Evolutionary conservation across 2,797 vertebrate species (phyloP).

Genomic region (Australoheros facetus): DNA sequence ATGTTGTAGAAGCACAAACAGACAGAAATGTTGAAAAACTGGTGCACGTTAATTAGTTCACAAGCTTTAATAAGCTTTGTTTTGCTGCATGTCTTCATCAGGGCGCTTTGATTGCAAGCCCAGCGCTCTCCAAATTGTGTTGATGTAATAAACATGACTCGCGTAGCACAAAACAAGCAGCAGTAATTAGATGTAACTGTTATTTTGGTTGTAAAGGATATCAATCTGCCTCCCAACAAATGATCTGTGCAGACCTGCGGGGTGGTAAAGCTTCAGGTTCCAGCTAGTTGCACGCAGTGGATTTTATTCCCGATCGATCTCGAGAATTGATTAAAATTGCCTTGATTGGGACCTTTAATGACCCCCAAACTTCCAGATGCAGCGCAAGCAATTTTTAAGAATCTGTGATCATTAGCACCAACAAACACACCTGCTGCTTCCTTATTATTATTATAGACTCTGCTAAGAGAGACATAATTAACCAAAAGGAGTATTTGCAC

Average conservation of each 20-base stretch:
- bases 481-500: constrained; percentile 28
- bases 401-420: constrained; percentile 62
- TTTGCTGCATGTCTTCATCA: constrained; percentile 1
- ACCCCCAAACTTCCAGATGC: constrained; percentile 52
- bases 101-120: not conserved
- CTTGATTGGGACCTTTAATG: constrained; percentile 39
- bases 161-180: constrained; percentile 14
- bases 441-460: constrained; percentile 58
- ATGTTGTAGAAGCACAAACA: not conserved
- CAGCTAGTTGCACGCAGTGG: constrained; percentile 32
- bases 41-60: not conserved
- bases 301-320: constrained; percentile 36
- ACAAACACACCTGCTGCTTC: constrained; percentile 61
- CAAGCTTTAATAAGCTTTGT: constrained; percentile 1
- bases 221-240: constrained; percentile 23
- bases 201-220: constrained; percentile 20
- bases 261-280: constrained; percentile 20
- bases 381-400: constrained; percentile 25
- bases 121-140: constrained; percentile 15
- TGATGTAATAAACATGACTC: constrained; percentile 29
- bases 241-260: constrained; percentile 16
- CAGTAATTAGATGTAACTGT: constrained; percentile 29
- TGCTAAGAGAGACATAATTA: constrained; percentile 61
- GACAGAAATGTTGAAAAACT: not conserved
- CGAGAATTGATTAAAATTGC: constrained; percentile 15